Evolutionary conservation across 2,888 invertebrate genomes (phyloP).

Genomic region (Conomelus anceps): DNA sequence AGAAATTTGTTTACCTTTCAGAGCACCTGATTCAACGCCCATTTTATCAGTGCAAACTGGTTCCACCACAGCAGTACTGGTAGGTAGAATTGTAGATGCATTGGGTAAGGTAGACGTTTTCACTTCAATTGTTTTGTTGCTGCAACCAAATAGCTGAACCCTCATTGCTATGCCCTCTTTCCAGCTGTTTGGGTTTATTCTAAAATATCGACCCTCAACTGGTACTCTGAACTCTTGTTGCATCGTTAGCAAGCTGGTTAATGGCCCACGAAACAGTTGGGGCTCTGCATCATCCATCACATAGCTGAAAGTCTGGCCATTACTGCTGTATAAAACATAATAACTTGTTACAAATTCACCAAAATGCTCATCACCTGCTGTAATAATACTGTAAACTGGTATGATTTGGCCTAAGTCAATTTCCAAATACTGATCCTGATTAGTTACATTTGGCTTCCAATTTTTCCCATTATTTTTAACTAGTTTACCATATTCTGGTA

Average conservation of each 20-base stretch:
- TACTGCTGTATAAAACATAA: slow-evolving; percentile 61
- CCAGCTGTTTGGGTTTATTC: slow-evolving; percentile 70
- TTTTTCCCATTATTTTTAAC: not conserved
- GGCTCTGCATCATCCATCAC: slow-evolving; percentile 38
- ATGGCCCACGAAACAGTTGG: slow-evolving; percentile 66
- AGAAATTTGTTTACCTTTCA: slow-evolving; percentile 58
- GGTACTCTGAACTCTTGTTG: slow-evolving; percentile 62
- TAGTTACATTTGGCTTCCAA: slow-evolving; percentile 61
- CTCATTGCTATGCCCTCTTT: slow-evolving; percentile 58
- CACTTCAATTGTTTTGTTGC: slow-evolving; percentile 34
- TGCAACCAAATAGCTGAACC: slow-evolving; percentile 70
- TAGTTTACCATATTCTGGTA: not conserved
- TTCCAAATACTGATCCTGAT: slow-evolving; percentile 62
- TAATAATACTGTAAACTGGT: slow-evolving; percentile 64
- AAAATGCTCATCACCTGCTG: slow-evolving; percentile 55
- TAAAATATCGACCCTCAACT: slow-evolving; percentile 64
- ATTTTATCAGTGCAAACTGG: slow-evolving; percentile 62
- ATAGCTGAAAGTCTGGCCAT: slow-evolving; percentile 55
- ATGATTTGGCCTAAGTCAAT: slow-evolving; percentile 56
- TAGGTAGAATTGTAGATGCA: not conserved
- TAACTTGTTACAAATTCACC: slow-evolving; percentile 69
- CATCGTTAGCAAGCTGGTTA: slow-evolving; percentile 51
- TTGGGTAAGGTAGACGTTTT: slow-evolving; percentile 10
- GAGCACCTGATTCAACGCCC: slow-evolving; percentile 57
- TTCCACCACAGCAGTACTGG: slow-evolving; percentile 3